Evolutionary conservation across 2,113 vertebrate genomes (phyloP).

Genomic region (Phrynocephalus versicolor): DNA sequence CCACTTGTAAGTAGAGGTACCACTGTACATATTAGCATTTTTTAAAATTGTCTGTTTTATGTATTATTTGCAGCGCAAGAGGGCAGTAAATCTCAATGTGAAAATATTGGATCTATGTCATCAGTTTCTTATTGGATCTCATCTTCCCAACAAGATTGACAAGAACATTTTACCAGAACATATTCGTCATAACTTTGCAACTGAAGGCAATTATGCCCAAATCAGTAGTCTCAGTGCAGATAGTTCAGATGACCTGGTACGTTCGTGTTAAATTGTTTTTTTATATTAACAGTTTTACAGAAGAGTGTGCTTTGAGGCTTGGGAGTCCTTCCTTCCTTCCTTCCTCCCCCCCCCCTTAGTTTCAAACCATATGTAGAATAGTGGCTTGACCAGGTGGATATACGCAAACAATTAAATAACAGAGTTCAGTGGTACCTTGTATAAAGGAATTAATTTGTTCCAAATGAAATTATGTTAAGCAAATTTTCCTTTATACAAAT

Average conservation of each 20-base stretch:
- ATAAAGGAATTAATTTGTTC: no score
- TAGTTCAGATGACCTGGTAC: conserved; percentile 86
- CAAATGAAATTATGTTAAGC: no score
- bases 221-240: conserved; percentile 88
- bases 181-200: conserved; percentile 80
- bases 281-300: neutral
- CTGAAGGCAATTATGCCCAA: conserved; percentile 82
- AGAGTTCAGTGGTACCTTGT: no score
- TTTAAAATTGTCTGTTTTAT: neutral
- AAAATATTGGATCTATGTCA: conserved; percentile 91
- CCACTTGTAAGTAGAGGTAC: neutral
- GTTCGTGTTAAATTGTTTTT: conserved; percentile 22
- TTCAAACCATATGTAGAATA: no score
- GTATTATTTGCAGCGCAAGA: conserved; percentile 79
- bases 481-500: no score
- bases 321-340: neutral
- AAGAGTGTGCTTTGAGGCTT: neutral
- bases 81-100: conserved; percentile 88
- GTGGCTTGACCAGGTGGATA: no score
- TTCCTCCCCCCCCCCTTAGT: no score
- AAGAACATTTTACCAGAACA: conserved; percentile 84
- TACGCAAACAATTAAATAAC: no score
- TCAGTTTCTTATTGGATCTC: conserved; percentile 85
- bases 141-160: conserved; percentile 88
- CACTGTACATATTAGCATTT: no score